A percentile compares a stretch with the other conserved stretches of the same genome.
phyloP scores from a whole-genome alignment of 2,888 invertebrate genomes.

The Epistrophe eligans region DNA sequence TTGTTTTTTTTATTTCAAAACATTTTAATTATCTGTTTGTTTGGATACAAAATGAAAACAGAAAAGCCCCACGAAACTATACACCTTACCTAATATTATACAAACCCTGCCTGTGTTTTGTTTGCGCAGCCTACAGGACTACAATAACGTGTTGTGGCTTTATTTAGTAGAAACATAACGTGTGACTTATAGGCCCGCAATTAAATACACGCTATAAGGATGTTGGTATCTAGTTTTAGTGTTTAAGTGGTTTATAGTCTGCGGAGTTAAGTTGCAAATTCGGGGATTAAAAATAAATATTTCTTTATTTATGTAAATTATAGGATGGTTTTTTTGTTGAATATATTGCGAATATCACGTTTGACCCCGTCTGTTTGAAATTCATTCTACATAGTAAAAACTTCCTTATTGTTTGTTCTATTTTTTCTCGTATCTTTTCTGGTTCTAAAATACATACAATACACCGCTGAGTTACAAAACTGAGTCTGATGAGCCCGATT shows the following conservation, averaged over 20 bases:
- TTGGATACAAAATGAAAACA: background rate
- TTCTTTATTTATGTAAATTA: too few species aligned
- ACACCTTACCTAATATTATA: background rate
- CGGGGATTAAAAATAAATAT: too few species aligned
- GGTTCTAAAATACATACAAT: too few species aligned
- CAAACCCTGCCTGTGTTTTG: background rate
- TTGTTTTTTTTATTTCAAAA: background rate
- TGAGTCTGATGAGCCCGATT: too few species aligned
- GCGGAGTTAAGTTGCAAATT: background rate
- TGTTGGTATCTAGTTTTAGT: background rate
- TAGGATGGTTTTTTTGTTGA: too few species aligned
- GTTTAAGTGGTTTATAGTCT: background rate
- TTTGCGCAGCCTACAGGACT: background rate
- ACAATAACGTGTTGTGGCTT: background rate
- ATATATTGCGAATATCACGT: too few species aligned
- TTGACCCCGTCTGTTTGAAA: too few species aligned
- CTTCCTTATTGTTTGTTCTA: too few species aligned
- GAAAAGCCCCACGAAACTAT: background rate
- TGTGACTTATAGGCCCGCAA: constrained; percentile 7
- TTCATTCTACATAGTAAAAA: too few species aligned
- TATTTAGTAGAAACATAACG: background rate
- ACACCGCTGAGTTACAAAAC: too few species aligned
- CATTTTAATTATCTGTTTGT: constrained; percentile 7
- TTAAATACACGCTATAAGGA: background rate
- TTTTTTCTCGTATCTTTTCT: too few species aligned